phyloP scores from a whole-genome alignment of 1,140 invertebrate species.

The Cephus cinctus region DNA sequence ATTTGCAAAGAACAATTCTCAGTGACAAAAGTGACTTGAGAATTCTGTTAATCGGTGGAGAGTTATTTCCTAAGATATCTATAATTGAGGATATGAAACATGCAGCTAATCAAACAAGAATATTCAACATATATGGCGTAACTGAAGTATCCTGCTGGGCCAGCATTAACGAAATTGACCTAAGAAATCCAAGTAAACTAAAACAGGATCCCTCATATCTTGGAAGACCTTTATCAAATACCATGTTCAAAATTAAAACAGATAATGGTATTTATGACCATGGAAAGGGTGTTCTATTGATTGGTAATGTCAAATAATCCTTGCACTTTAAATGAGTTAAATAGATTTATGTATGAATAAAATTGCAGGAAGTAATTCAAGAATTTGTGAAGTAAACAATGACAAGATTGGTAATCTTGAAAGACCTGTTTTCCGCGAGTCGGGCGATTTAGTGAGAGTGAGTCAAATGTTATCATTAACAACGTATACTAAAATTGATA shows the following conservation, averaged over 20 bases:
- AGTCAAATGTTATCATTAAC: constrained; percentile 2
- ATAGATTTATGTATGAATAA: constrained; percentile 16
- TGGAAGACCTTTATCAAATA: constrained; percentile 64
- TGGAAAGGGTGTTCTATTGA: constrained; percentile 61
- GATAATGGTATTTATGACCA: constrained; percentile 29
- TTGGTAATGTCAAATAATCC: constrained; percentile 49
- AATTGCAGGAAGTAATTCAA: constrained; percentile 60
- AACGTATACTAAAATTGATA: constrained; percentile 15
- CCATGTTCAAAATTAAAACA: constrained; percentile 58
- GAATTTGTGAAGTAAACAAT: constrained; percentile 64
- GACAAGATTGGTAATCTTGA: constrained; percentile 47
- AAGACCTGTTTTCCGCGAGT: constrained; percentile 59
- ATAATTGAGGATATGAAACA: constrained; percentile 54
- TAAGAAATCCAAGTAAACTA: constrained; percentile 27
- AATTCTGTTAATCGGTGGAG: constrained; percentile 65
- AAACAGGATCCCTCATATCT: constrained; percentile 41
- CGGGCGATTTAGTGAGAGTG: constrained; percentile 65
- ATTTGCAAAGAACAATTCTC: constrained; percentile 61
- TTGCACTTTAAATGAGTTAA: constrained; percentile 6
- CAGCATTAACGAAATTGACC: constrained; percentile 60
- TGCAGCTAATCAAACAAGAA: constrained; percentile 56
- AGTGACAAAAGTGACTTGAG: constrained; percentile 54
- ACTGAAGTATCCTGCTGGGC: constrained; percentile 87
- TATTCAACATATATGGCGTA: constrained; percentile 80
- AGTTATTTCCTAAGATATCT: constrained; percentile 57